phyloP scores from a whole-genome alignment of 1,140 invertebrate species.

The Scaptomyza hsui region DNA sequence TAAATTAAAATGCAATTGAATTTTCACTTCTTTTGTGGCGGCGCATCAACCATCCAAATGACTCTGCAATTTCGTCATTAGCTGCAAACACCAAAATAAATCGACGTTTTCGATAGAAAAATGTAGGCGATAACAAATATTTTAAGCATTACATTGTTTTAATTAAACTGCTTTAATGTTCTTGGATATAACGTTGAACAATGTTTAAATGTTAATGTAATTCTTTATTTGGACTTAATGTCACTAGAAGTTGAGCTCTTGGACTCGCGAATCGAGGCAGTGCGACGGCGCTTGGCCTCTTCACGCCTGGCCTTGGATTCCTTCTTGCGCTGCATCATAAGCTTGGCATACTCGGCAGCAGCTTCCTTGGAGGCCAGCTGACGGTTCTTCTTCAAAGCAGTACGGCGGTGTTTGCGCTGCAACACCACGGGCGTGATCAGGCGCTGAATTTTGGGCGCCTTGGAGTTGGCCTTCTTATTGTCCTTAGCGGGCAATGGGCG shows the following conservation, averaged over 20 bases:
- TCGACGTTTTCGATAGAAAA: constrained; percentile 8
- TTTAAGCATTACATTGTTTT: too few species aligned
- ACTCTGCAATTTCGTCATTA: constrained; percentile 6
- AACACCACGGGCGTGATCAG: constrained; percentile 97
- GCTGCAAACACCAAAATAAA: neutral
- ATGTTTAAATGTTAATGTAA: too few species aligned
- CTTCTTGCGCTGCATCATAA: constrained; percentile 97
- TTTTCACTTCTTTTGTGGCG: constrained; percentile 69
- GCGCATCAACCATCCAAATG: constrained; percentile 15
- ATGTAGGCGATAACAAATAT: constrained; percentile 8
- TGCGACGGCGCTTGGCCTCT: constrained; percentile 89
- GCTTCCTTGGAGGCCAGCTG: constrained; percentile 93
- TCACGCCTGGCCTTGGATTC: constrained; percentile 96
- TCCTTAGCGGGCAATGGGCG: constrained; percentile 95
- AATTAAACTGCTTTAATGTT: too few species aligned
- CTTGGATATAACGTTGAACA: too few species aligned
- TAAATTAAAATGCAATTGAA: constrained; percentile 80
- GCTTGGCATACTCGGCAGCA: constrained; percentile 97
- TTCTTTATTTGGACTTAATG: constrained; percentile 70
- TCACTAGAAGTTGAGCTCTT: constrained; percentile 85
- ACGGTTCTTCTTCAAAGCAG: constrained; percentile 96
- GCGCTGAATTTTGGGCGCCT: constrained; percentile 99
- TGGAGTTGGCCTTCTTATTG: constrained; percentile 91
- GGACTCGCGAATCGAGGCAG: constrained; percentile 91
- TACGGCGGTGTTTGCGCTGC: constrained; percentile 95